Percentiles rank a stretch among this genome's conserved stretches.
phyloP scores from a whole-genome alignment of 2,888 invertebrate species.

The Hydroisotoma schaefferi region DNA sequence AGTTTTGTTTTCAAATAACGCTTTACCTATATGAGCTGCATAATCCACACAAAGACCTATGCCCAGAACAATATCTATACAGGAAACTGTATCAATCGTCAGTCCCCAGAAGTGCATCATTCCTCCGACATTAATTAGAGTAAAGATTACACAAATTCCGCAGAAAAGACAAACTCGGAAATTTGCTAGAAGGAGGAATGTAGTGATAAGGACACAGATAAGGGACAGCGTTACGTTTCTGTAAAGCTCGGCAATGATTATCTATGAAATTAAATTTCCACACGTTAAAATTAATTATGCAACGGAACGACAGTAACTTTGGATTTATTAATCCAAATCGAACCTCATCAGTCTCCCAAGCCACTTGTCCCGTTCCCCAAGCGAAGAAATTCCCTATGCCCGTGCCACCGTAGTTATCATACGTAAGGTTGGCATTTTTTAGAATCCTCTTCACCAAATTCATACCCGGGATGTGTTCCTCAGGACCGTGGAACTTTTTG shows the following conservation, averaged over 20 bases:
- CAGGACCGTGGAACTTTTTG: slow-evolving; percentile 56
- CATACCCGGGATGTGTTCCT: slow-evolving; percentile 71
- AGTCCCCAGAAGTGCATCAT: slow-evolving; percentile 77
- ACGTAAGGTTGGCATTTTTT: slow-evolving; percentile 59
- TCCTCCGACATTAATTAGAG: slow-evolving; percentile 64
- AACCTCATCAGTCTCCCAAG: slow-evolving; percentile 75
- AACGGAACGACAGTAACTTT: background rate
- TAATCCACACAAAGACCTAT: slow-evolving; percentile 80
- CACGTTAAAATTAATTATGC: slow-evolving; percentile 1
- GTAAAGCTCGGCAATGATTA: slow-evolving; percentile 69
- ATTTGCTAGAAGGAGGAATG: slow-evolving; percentile 71
- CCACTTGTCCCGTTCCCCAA: slow-evolving; percentile 68
- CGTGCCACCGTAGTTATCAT: slow-evolving; percentile 50
- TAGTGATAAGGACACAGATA: slow-evolving; percentile 72
- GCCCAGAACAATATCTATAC: slow-evolving; percentile 73
- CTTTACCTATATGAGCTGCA: slow-evolving; percentile 67
- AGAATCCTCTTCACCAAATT: slow-evolving; percentile 58
- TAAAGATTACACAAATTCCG: slow-evolving; percentile 52
- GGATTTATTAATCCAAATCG: slow-evolving; percentile 21
- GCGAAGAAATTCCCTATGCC: slow-evolving; percentile 62
- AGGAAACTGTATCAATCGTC: slow-evolving; percentile 75
- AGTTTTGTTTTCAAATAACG: background rate
- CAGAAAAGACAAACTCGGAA: slow-evolving; percentile 74
- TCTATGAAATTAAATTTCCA: slow-evolving; percentile 50
- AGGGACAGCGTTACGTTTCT: slow-evolving; percentile 71